Conservation (phyloP, 1,140 invertebrate genomes). For the Melanaphis sacchari region DNA sequence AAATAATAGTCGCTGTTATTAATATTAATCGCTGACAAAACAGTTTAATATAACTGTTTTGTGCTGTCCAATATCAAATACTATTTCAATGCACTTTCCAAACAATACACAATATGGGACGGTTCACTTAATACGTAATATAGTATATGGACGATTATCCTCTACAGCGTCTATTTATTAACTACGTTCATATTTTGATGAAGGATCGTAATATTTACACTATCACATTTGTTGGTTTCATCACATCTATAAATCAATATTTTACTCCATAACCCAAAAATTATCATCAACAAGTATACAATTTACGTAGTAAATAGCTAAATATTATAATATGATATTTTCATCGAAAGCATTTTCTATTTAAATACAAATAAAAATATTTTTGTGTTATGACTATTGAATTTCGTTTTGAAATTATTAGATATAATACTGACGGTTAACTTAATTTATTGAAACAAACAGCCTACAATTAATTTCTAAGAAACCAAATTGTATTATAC, state of each 20-base stretch:
- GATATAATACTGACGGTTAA: background rate
- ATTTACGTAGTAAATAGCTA: background rate
- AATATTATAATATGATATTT: background rate
- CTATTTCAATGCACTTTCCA: background rate
- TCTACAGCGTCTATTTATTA: background rate
- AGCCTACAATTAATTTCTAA: background rate
- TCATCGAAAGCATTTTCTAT: background rate
- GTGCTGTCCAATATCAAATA: background rate
- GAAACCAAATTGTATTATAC: background rate
- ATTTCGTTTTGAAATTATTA: background rate
- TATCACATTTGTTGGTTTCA: background rate
- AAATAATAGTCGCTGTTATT: background rate
- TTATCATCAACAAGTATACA: background rate
- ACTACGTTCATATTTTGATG: background rate
- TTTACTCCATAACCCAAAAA: background rate
- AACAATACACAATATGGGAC: background rate
- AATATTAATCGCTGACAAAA: slow-evolving; percentile 5
- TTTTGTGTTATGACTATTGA: background rate
- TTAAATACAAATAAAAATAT: background rate
- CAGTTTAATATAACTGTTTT: background rate
- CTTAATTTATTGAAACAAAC: background rate
- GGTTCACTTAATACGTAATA: background rate
- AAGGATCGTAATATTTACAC: background rate
- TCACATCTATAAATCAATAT: background rate
- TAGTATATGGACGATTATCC: background rate